phyloP scores from a whole-genome alignment of 2,888 invertebrate species.

The Boloria euphrosyne region DNA sequence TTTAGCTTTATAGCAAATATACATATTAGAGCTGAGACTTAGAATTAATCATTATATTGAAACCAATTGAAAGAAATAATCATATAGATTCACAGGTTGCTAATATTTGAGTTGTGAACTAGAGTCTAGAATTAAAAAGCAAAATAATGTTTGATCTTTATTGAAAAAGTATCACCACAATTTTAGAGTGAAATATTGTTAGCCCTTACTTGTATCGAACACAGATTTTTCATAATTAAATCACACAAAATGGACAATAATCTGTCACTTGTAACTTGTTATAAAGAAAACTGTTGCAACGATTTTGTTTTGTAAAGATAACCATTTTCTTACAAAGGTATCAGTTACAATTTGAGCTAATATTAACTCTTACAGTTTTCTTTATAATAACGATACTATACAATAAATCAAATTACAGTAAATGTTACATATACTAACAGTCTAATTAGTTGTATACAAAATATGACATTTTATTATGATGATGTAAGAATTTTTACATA shows the following conservation, averaged over 20 bases:
- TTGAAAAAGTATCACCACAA: constrained; percentile 74
- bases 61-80: too few relatives aligned
- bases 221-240: constrained; percentile 40
- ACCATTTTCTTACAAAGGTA: constrained; percentile 11
- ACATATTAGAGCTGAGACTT: too few relatives aligned
- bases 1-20: too few relatives aligned
- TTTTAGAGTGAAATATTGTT: constrained; percentile 71
- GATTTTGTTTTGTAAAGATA: too few relatives aligned
- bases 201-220: constrained; percentile 57
- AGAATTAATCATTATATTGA: too few relatives aligned
- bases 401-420: constrained; percentile 28
- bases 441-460: constrained; percentile 19
- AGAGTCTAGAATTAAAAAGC: constrained; percentile 11
- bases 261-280: constrained; percentile 12
- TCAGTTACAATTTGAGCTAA: constrained; percentile 3
- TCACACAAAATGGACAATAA: constrained; percentile 31
- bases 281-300: constrained; percentile 25
- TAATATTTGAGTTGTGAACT: too few relatives aligned
- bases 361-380: constrained; percentile 25
- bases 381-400: constrained; percentile 36
- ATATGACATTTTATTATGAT: constrained; percentile 5
- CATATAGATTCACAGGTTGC: too few relatives aligned
- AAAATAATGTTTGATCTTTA: constrained; percentile 54
- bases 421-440: constrained; percentile 20
- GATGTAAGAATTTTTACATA: too few relatives aligned